Conservation (phyloP, 2,113 vertebrate species). For the Silurus asotus region DNA sequence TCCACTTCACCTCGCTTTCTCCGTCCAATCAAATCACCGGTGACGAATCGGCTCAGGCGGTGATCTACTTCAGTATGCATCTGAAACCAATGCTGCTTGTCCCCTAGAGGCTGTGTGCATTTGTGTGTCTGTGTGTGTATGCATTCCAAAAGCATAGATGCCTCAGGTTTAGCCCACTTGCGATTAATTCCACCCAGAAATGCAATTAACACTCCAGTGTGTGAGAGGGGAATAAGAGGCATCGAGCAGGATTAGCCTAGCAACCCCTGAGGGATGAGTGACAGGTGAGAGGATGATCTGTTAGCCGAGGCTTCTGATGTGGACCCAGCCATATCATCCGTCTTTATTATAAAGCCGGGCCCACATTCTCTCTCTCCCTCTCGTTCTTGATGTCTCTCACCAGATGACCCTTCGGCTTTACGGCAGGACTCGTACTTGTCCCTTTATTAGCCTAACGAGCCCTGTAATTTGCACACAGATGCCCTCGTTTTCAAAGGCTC, state of each 20-base stretch:
- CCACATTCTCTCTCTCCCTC: conserved; percentile 22
- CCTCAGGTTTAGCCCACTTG: conserved; percentile 44
- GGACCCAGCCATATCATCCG: conserved; percentile 54
- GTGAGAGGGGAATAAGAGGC: conserved; percentile 38
- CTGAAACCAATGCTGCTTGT: neutral
- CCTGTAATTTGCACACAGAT: conserved; percentile 21
- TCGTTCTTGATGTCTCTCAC: conserved; percentile 12
- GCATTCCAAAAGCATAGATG: conserved; percentile 19
- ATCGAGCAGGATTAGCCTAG: conserved; percentile 30
- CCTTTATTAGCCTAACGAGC: conserved; percentile 45
- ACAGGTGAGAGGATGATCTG: conserved; percentile 52
- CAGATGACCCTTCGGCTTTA: conserved; percentile 5
- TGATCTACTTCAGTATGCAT: neutral
- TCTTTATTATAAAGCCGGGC: conserved; percentile 44
- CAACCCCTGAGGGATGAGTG: conserved; percentile 40
- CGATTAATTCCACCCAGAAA: conserved; percentile 47
- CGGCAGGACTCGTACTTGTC: neutral
- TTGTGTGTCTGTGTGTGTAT: conserved; percentile 23
- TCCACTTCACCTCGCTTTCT: conserved; percentile 7
- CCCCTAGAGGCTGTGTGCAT: neutral
- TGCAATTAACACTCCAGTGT: conserved; percentile 51
- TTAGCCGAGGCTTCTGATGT: conserved; percentile 44
- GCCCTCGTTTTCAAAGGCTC: conserved; percentile 7
- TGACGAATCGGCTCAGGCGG: neutral
- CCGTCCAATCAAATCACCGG: conserved; percentile 42